Evolutionary conservation across 1,140 invertebrate genomes (phyloP).

Genomic region (Pectinophora gossypiella): DNA sequence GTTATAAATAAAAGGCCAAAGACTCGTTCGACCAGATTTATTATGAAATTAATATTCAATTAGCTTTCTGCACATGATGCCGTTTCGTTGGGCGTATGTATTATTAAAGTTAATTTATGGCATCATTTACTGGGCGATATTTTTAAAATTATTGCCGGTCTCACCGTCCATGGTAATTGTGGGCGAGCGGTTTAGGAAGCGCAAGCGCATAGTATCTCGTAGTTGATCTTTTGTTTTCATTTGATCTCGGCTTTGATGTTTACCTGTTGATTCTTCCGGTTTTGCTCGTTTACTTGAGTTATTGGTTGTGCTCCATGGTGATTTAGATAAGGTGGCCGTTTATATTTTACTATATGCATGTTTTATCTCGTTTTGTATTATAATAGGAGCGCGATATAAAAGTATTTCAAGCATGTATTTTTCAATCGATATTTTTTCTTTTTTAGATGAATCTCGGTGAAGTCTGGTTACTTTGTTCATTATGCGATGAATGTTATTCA

Average conservation of each 20-base stretch:
- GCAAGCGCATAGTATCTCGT: background rate
- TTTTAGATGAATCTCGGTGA: too few relatives aligned
- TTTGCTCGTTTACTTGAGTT: background rate
- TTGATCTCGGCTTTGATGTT: background rate
- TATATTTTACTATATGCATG: too few relatives aligned
- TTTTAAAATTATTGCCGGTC: conserved; percentile 66
- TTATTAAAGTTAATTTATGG: conserved; percentile 73
- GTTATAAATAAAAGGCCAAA: conserved; percentile 44
- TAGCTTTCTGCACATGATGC: conserved; percentile 72
- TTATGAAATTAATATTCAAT: conserved; percentile 74
- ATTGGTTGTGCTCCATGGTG: background rate
- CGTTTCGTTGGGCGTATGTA: conserved; percentile 57
- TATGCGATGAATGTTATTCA: too few relatives aligned
- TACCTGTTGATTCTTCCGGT: conserved; percentile 1
- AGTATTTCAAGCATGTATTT: too few relatives aligned
- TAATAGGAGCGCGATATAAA: too few relatives aligned
- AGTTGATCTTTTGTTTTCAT: background rate
- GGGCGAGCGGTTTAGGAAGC: conserved; percentile 24
- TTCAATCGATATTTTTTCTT: too few relatives aligned
- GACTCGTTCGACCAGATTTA: conserved; percentile 65
- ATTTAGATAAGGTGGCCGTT: too few relatives aligned
- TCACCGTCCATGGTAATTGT: conserved; percentile 47
- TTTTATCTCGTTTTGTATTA: too few relatives aligned
- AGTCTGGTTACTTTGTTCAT: too few relatives aligned
- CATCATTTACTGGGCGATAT: conserved; percentile 68